A percentile compares a stretch with the other conserved stretches of the same genome.
Conservation (phyloP, 2,113 vertebrate genomes). For the Alectura lathami region DNA sequence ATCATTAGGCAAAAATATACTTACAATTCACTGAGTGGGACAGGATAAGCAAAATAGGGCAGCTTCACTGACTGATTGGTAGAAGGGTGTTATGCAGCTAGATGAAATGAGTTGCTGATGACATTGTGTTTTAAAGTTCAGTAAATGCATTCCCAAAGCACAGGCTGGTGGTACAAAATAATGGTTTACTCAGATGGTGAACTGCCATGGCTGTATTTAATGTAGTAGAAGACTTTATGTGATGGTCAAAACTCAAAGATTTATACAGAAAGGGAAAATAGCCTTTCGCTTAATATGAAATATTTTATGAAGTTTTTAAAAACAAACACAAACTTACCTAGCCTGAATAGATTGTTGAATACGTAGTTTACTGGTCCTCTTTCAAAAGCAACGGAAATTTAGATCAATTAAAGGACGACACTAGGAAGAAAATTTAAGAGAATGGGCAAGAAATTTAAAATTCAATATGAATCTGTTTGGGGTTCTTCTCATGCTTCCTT, state of each 20-base stretch:
- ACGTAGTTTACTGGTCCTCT: not conserved
- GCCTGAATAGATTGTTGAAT: not conserved
- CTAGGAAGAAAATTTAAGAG: not conserved
- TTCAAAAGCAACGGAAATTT: not conserved
- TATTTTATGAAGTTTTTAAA: conserved; percentile 38
- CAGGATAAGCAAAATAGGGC: conserved; percentile 42
- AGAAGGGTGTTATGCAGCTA: conserved; percentile 24
- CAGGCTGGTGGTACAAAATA: conserved; percentile 35
- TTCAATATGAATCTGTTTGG: not conserved
- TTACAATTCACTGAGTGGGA: conserved; percentile 60
- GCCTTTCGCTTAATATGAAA: conserved; percentile 14
- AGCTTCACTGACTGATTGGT: conserved; percentile 24
- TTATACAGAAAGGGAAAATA: conserved; percentile 48
- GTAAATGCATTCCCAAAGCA: conserved; percentile 49
- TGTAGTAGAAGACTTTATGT: conserved; percentile 41
- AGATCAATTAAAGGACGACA: not conserved
- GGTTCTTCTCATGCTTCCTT: not conserved
- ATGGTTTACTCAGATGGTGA: conserved; percentile 9
- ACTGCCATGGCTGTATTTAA: conserved; percentile 28
- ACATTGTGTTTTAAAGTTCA: conserved; percentile 56
- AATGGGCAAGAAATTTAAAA: not conserved
- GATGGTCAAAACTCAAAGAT: conserved; percentile 43
- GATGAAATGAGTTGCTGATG: conserved; percentile 63
- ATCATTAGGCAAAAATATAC: conserved; percentile 48
- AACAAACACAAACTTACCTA: conserved; percentile 9